phyloP scores from a whole-genome alignment of 1,140 invertebrate species.

The Oncopodura yosiiana region DNA sequence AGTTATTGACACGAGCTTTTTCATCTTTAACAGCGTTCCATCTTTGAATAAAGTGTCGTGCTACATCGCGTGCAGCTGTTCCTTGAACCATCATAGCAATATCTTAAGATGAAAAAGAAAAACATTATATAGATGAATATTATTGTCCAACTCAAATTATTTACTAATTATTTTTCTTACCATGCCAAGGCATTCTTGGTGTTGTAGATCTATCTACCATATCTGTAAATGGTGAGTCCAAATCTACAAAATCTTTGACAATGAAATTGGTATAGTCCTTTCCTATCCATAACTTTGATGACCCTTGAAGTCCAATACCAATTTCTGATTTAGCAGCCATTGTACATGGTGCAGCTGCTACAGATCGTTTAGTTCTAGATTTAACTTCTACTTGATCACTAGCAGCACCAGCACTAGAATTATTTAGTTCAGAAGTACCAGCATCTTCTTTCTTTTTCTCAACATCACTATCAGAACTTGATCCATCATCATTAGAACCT shows the following conservation, averaged over 20 bases:
- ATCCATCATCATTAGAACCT: slow-evolving; percentile 38
- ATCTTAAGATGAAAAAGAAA: too few relatives aligned
- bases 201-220: slow-evolving; percentile 73
- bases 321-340: slow-evolving; percentile 20
- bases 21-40: slow-evolving; percentile 90
- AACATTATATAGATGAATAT: too few relatives aligned
- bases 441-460: slow-evolving; percentile 30
- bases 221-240: slow-evolving; percentile 84
- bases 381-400: too few relatives aligned
- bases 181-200: slow-evolving; percentile 97
- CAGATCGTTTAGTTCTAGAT: too few relatives aligned
- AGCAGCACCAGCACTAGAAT: too few relatives aligned
- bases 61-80: slow-evolving; percentile 75
- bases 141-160: too few relatives aligned
- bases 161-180: too few relatives aligned
- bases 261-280: slow-evolving; percentile 98
- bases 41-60: slow-evolving; percentile 91
- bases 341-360: too few relatives aligned
- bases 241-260: slow-evolving; percentile 88
- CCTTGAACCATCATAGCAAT: slow-evolving; percentile 78
- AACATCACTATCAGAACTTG: slow-evolving; percentile 5
- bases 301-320: slow-evolving; percentile 44
- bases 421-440: too few relatives aligned
- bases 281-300: slow-evolving; percentile 88
- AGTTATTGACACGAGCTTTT: slow-evolving; percentile 61